These are phyloP conservation scores for Coregonus ussuriensis DNA, from an alignment of 2,797 vertebrate species.

Conservation along the genomic window DNA sequence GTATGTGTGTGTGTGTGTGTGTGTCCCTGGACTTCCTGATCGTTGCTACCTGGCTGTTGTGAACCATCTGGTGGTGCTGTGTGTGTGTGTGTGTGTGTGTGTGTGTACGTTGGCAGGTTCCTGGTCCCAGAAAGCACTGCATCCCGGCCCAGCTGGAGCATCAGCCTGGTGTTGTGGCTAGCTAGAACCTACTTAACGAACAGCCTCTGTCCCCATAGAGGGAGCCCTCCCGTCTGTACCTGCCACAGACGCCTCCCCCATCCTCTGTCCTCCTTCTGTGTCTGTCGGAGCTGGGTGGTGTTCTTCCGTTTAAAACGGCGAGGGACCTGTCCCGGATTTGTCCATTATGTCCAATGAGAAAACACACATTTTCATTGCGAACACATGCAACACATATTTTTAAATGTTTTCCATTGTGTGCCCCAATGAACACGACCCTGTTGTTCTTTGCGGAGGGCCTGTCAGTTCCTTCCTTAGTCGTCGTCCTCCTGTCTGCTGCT, in stretches of 20 bases:
- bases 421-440: too few relatives aligned
- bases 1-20: constrained; percentile 9
- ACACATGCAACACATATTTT: too few relatives aligned
- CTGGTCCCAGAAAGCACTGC: constrained; percentile 7
- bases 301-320: too few relatives aligned
- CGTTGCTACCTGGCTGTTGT: constrained; percentile 44
- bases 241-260: not conserved
- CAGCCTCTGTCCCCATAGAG: constrained; percentile 24
- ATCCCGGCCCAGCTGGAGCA: constrained; percentile 37
- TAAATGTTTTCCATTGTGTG: too few relatives aligned
- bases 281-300: constrained; percentile 5
- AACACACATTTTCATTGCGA: too few relatives aligned
- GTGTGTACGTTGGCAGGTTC: constrained; percentile 10
- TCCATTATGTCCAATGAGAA: too few relatives aligned
- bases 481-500: too few relatives aligned
- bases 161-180: constrained; percentile 25
- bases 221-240: not conserved
- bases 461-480: too few relatives aligned
- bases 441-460: too few relatives aligned
- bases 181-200: too few relatives aligned
- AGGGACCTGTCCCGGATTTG: too few relatives aligned
- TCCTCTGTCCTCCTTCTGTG: constrained; percentile 10
- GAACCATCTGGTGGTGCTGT: constrained; percentile 36
- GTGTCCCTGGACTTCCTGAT: not conserved
- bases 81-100: constrained; percentile 15